These are phyloP conservation scores for Amiota communis DNA, from an alignment of 2,888 invertebrate species.

Conservation along the genomic window DNA sequence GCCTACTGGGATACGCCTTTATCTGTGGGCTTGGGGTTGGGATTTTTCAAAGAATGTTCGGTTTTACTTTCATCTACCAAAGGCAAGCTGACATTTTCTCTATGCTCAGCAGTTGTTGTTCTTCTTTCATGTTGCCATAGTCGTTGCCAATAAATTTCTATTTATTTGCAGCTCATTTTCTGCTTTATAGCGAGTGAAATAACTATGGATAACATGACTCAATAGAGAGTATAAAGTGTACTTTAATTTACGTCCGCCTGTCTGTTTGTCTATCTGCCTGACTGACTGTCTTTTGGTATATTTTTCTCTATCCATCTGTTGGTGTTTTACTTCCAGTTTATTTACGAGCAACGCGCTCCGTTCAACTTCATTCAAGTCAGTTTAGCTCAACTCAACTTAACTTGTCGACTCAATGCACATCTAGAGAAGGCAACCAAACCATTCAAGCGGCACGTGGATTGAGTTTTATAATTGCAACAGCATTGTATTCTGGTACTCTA, in stretches of 20 bases:
- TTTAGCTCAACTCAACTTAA: no score
- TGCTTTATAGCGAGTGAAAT: constrained; percentile 16
- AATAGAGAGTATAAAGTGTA: constrained; percentile 17
- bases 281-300: no score
- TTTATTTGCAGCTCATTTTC: constrained; percentile 29
- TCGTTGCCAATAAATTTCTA: constrained; percentile 27
- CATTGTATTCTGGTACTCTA: not conserved
- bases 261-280: no score
- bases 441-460: constrained; percentile 65
- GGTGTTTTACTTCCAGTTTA: constrained; percentile 9
- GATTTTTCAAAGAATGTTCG: no score
- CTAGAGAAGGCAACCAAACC: constrained; percentile 48
- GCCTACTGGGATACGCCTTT: constrained; percentile 35
- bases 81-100: constrained; percentile 16
- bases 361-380: no score
- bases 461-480: constrained; percentile 66
- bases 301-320: no score
- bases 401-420: not conserved
- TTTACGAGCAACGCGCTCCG: constrained; percentile 17
- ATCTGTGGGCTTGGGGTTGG: constrained; percentile 10
- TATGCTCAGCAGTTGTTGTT: not conserved
- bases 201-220: not conserved
- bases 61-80: constrained; percentile 1
- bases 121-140: not conserved
- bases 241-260: not conserved